Evolutionary conservation across 2,888 invertebrate species (phyloP), one percentile per base, ranked within the genome.

Genomic region (Dermolepida albohirtum): DNA sequence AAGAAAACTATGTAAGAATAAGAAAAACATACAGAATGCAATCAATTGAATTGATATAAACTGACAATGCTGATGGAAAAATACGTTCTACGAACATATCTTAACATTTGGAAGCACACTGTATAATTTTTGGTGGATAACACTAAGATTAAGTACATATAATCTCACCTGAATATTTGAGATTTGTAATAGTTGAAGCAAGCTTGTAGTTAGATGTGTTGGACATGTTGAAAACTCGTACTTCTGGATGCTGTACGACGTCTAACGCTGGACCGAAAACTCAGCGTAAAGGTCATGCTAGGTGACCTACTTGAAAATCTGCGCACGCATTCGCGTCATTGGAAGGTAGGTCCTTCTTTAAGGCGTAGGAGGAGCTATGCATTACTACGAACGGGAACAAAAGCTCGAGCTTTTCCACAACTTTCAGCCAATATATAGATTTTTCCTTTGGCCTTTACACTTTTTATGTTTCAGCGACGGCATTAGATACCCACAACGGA

Each of bases 181-280:
- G 77, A 70, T 78, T 78, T 44, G 77, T 81, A 41, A 76, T 75
- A 63, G 78, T 76, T 17, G 81, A 77, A 74, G 78, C 80, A 50
- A 83, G 77, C 72, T 83, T 82, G 73, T 79, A 82, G 73, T 82
- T 82, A 67, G 80, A 80, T 51, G 79, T 77, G 72, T 81, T 82
- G 70, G 82, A 80, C 82, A 82, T 82, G 72, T 69, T 67, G 78
- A 73, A 75, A 74, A 77, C 78, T 78, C 77, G 71, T 75, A 76
- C 77, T 79, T 77, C 76, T 78, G 80, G 78, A 77, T 74, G 78
- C 79, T 76, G 78, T 77, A 74, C 77, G 72, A 72, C 74, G 76
- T 78, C 77, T 77, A 76, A 73, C 72, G 74, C 75, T 74, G 74
- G 74, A 71, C 76, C 78, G 76, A 74, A 74, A 76, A 76, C 78